phyloP scores from a whole-genome alignment of 2,888 invertebrate genomes.

The Acrocyrtus sp. region DNA sequence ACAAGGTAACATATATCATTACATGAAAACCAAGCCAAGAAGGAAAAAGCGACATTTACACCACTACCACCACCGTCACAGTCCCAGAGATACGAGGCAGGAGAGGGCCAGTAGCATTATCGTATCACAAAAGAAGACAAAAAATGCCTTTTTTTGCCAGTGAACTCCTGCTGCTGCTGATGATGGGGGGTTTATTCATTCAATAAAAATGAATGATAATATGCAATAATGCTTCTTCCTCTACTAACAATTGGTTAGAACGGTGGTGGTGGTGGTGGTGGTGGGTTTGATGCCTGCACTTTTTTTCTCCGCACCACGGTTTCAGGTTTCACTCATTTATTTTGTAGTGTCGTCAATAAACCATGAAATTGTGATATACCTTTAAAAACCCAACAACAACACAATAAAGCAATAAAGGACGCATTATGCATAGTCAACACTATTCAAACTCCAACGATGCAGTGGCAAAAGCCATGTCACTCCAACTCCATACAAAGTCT shows the following conservation, averaged over 20 bases:
- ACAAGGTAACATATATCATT: slow-evolving; percentile 40
- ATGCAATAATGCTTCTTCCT: no score
- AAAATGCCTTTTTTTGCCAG: slow-evolving; percentile 6
- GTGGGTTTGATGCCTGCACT: slow-evolving; percentile 45
- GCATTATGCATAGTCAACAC: slow-evolving; percentile 27
- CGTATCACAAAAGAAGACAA: not conserved
- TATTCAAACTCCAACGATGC: not conserved
- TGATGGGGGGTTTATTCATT: slow-evolving; percentile 48
- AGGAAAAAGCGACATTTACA: slow-evolving; percentile 27
- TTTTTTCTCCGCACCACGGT: slow-evolving; percentile 26
- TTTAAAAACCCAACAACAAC: slow-evolving; percentile 6
- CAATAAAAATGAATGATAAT: slow-evolving; percentile 46
- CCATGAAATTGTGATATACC: slow-evolving; percentile 43
- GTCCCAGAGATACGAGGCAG: not conserved
- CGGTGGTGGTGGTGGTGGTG: slow-evolving; percentile 7
- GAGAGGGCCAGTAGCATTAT: not conserved
- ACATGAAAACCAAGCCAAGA: slow-evolving; percentile 6
- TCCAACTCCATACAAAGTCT: not conserved
- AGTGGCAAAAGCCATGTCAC: slow-evolving; percentile 19
- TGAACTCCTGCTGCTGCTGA: slow-evolving; percentile 37
- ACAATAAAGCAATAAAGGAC: slow-evolving; percentile 11
- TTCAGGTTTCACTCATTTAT: slow-evolving; percentile 44
- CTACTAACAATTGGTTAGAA: slow-evolving; percentile 33
- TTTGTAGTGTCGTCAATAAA: slow-evolving; percentile 41
- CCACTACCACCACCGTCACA: slow-evolving; percentile 9